A percentile compares a stretch with the other conserved stretches of the same genome.
phyloP scores from a whole-genome alignment of 2,113 vertebrate genomes.

The Bagarius yarrelli region DNA sequence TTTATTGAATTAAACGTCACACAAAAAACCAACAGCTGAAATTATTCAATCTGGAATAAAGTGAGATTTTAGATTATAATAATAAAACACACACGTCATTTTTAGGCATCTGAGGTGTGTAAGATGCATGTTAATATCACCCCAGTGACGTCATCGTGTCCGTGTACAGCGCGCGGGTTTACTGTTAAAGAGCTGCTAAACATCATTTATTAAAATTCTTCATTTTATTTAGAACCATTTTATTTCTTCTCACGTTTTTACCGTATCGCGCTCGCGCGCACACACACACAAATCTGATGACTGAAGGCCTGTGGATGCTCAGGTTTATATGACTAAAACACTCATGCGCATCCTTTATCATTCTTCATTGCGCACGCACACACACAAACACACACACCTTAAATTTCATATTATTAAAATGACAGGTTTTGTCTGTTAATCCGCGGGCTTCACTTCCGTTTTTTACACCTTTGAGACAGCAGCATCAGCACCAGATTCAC shows the following conservation, averaged over 20 bases:
- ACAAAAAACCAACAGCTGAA: too few species aligned
- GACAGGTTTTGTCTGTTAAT: background rate
- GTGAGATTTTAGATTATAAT: too few species aligned
- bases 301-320: background rate
- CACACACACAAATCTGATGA: background rate
- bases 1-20: too few species aligned
- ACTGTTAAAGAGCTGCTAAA: background rate
- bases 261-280: too few species aligned
- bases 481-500: background rate
- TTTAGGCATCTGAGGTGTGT: too few species aligned
- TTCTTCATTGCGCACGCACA: background rate
- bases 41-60: too few species aligned
- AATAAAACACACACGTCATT: too few species aligned
- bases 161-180: background rate
- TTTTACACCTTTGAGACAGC: background rate
- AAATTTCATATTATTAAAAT: background rate
- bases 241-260: background rate
- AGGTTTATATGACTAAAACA: background rate
- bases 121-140: background rate
- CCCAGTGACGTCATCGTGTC: background rate
- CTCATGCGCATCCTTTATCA: background rate
- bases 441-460: constrained; percentile 3
- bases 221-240: background rate
- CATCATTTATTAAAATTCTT: background rate
- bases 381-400: constrained; percentile 9